Evolutionary conservation across 1,140 invertebrate species (phyloP).

Genomic region (Brachionus sp.): DNA sequence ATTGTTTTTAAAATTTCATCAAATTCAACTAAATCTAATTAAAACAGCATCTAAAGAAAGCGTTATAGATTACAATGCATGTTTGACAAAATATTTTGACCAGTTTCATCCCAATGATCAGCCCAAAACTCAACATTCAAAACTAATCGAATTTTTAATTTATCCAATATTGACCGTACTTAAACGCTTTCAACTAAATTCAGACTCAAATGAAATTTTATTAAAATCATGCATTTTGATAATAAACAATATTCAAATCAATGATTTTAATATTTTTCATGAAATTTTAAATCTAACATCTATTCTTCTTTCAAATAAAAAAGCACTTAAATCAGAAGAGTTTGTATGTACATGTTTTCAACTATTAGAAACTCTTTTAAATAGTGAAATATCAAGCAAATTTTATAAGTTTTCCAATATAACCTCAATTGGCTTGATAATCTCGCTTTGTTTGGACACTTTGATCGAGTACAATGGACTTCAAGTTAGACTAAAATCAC

Average conservation of each 20-base stretch:
- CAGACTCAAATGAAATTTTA: slow-evolving; percentile 8
- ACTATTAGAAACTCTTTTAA: slow-evolving; percentile 1
- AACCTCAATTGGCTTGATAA: slow-evolving; percentile 12
- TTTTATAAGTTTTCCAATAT: slow-evolving; percentile 13
- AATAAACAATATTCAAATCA: not conserved
- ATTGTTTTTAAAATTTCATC: slow-evolving; percentile 37
- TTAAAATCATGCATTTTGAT: not conserved
- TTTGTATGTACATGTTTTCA: not conserved
- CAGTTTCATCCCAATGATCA: not conserved
- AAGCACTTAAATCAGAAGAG: slow-evolving; percentile 28
- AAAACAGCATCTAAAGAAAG: slow-evolving; percentile 11
- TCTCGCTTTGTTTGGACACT: slow-evolving; percentile 1
- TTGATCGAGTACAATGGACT: not conserved
- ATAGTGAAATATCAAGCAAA: not conserved
- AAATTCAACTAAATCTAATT: slow-evolving; percentile 18
- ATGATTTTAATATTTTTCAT: not conserved
- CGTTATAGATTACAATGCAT: not conserved
- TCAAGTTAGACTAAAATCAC: not conserved
- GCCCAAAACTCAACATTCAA: not conserved
- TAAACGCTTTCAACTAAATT: slow-evolving; percentile 14
- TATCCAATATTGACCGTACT: slow-evolving; percentile 16
- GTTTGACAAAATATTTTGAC: not conserved
- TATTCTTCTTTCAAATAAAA: slow-evolving; percentile 23
- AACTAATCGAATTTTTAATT: slow-evolving; percentile 14
- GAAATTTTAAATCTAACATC: not conserved